Percentiles rank a stretch among this genome's conserved stretches.
These are phyloP conservation scores for Hipposideros armiger DNA, from an alignment of 2,113 vertebrate genomes.

Conservation along the genomic window DNA sequence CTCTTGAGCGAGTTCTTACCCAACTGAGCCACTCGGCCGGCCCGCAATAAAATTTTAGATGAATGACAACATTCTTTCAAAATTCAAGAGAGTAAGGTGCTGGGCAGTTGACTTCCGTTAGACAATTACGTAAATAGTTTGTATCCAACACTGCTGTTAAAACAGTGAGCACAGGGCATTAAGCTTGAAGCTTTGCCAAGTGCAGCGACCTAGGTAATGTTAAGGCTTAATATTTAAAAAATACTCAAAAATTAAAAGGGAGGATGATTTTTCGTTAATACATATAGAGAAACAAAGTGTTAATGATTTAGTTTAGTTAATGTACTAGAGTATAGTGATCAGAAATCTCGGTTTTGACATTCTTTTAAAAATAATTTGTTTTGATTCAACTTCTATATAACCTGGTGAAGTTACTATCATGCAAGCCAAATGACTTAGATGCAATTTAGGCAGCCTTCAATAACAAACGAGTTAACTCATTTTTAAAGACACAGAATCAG, in stretches of 20 bases:
- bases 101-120: neutral
- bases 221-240: conserved; percentile 41
- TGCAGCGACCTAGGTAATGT: neutral
- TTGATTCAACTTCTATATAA: neutral
- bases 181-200: neutral
- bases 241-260: conserved; percentile 27
- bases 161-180: conserved; percentile 7
- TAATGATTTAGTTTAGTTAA: conserved; percentile 25
- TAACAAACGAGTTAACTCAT: conserved; percentile 22
- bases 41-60: neutral
- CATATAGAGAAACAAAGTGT: neutral
- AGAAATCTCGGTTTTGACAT: conserved; percentile 5
- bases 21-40: too few relatives aligned
- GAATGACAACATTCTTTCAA: neutral
- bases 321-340: neutral
- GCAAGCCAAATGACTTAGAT: conserved; percentile 23
- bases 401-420: neutral
- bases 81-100: conserved; percentile 35
- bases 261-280: conserved; percentile 26
- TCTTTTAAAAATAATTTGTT: conserved; percentile 22
- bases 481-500: conserved; percentile 17
- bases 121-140: conserved; percentile 19
- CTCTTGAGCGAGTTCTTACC: too few relatives aligned
- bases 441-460: neutral
- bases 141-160: neutral